Base-by-base conservation (phyloP, 2,797 vertebrate species). In the Sebastes taczanowskii region DNA sequence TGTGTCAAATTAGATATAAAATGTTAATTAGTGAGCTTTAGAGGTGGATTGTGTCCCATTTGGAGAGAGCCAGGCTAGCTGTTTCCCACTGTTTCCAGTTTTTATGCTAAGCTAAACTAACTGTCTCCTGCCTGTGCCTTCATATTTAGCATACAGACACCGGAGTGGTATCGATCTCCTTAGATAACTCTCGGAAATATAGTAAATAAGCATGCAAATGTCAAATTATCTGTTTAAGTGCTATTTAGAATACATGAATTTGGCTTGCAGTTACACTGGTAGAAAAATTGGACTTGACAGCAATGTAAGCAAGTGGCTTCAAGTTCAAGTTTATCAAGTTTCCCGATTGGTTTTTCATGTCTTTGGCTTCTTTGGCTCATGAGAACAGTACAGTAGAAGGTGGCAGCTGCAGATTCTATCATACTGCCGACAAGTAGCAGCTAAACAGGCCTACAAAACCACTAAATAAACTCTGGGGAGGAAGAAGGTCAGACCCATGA, bases 391-490 rank as follows among this genome's bases (percentile, higher is more conserved):
- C 55, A 86, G 82, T 60, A 78, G 71, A 62, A 77, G 68, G 86
- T 65, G 35, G 63, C 52, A 27, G 61, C 76, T 86, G 74, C 62
- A 76, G 69, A 80, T 82, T 78, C 83, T 60, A 84, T 88, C 58
- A 70, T 52, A 22, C 65, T 70, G n/a, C 56, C 25, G 82, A 67
- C 11, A 70, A 88, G 72, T 69, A 91, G 81, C 81, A 79, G 81
- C 78, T 77, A 76, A 87, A 89, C 78, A 86, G 80, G 16, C 38
- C 72, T 56, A 71, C 35, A 65, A 90, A 89, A 87, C 85, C 81
- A 46, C 83, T 81, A 85, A 80, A 70, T 87, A 91, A 90, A 46
- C 87, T 64, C 68, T 35, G 63, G 29, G 32, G 49, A 78, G 74
- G 72, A 87, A 73, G 67, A 70, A 56, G 81, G 78, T 89, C 88